phyloP scores from a whole-genome alignment of 2,888 invertebrate genomes.

The Synergus japonicus region DNA sequence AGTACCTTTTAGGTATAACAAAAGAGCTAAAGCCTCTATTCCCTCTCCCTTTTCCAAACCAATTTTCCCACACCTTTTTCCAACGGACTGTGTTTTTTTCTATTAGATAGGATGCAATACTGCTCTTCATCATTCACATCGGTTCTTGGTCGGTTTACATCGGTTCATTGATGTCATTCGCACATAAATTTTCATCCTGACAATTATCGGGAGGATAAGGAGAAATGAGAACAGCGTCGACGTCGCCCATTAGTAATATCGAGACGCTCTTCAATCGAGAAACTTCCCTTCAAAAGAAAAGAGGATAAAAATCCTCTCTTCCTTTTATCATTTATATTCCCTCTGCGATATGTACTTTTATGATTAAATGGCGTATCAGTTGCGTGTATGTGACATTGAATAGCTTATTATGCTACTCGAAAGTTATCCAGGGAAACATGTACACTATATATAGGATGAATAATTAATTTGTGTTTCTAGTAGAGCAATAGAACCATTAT shows the following conservation, averaged over 20 bases:
- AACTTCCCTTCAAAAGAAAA: background rate
- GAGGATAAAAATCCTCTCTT: background rate
- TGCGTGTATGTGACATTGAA: constrained; percentile 11
- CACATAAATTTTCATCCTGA: constrained; percentile 64
- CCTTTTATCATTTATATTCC: background rate
- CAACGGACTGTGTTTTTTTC: too few species aligned
- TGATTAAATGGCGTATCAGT: background rate
- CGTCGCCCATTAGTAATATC: background rate
- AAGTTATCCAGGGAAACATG: background rate
- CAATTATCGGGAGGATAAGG: constrained; percentile 59
- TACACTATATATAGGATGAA: constrained; percentile 26
- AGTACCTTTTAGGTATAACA: background rate
- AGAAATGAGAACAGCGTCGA: background rate
- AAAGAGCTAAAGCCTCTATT: background rate
- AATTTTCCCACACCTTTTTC: too few species aligned
- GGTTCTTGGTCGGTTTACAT: background rate
- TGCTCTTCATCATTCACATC: background rate
- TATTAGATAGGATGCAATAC: too few species aligned
- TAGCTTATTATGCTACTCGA: constrained; percentile 31
- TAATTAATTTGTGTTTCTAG: constrained; percentile 29
- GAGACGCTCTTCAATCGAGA: background rate
- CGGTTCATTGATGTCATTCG: constrained; percentile 56
- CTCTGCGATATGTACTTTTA: background rate
- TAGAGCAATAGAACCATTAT: constrained; percentile 12
- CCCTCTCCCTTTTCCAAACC: too few species aligned